These are phyloP conservation scores for Tuta absoluta DNA, from an alignment of 2,888 invertebrate species.

Conservation along the genomic window DNA sequence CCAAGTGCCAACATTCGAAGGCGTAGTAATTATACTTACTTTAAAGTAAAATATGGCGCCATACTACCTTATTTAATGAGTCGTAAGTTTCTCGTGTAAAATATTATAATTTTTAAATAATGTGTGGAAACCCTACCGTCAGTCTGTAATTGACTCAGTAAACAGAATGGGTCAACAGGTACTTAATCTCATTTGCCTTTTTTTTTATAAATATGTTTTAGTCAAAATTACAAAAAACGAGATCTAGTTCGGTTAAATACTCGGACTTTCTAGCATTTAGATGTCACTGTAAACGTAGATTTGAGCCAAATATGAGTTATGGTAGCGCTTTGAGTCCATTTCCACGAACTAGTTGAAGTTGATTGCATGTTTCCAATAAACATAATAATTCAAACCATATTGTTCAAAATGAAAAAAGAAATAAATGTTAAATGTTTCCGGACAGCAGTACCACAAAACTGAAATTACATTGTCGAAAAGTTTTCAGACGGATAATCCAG, in stretches of 20 bases:
- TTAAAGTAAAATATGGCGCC: too few relatives aligned
- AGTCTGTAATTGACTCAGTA: conserved; percentile 40
- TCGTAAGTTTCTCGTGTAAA: too few relatives aligned
- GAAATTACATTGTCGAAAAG: conserved; percentile 6
- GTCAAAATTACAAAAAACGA: neutral
- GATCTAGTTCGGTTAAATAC: neutral
- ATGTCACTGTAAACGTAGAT: neutral
- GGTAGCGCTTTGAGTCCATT: neutral
- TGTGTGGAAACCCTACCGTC: conserved; percentile 13
- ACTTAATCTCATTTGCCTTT: neutral
- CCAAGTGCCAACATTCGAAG: too few relatives aligned
- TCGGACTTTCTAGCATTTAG: too few relatives aligned
- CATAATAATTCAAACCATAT: neutral
- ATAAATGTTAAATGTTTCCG: neutral
- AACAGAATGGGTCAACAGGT: neutral
- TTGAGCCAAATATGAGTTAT: neutral
- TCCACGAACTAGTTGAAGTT: too few relatives aligned
- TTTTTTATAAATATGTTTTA: neutral
- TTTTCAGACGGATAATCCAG: conserved; percentile 3
- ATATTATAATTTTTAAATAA: too few relatives aligned
- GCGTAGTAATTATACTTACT: too few relatives aligned
- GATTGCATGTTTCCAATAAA: neutral
- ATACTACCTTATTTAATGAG: too few relatives aligned
- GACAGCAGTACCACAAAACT: neutral
- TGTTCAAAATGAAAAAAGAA: neutral